These are phyloP conservation scores for Coenonympha arcania DNA, from an alignment of 2,888 invertebrate genomes.

Conservation along the genomic window DNA sequence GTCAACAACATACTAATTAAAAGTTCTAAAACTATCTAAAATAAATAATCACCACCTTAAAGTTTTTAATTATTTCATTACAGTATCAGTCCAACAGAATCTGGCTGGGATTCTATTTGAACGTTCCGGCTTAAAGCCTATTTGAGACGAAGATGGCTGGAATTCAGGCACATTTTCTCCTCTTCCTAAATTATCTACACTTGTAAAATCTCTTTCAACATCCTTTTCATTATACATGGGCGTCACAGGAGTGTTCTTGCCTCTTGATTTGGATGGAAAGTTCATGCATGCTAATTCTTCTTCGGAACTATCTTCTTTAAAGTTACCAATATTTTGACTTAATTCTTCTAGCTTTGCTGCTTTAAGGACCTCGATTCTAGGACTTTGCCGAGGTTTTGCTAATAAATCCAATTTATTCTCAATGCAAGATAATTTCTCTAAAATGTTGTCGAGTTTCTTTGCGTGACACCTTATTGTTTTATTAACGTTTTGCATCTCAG, in stretches of 20 bases:
- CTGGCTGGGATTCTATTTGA: conserved; percentile 47
- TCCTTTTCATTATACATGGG: conserved; percentile 20
- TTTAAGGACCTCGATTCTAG: conserved; percentile 28
- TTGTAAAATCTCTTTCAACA: conserved; percentile 12
- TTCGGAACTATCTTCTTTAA: conserved; percentile 42
- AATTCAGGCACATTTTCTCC: conserved; percentile 39
- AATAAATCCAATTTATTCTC: conserved; percentile 43
- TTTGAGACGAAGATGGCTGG: conserved; percentile 22
- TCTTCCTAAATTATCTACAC: conserved; percentile 24
- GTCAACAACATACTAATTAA: not conserved
- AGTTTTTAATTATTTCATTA: conserved; percentile 18
- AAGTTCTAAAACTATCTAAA: conserved; percentile 1
- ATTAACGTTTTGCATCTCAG: conserved; percentile 40
- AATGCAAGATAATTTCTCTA: conserved; percentile 46
- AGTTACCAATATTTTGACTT: conserved; percentile 42
- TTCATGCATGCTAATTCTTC: conserved; percentile 42
- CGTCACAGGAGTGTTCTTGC: conserved; percentile 28
- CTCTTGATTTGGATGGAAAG: conserved; percentile 33
- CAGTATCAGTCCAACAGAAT: conserved; percentile 63
- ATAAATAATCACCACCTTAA: not conserved
- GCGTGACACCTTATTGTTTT: conserved; percentile 37
- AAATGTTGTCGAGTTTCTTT: conserved; percentile 46
- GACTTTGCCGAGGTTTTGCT: conserved; percentile 18
- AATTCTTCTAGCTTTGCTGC: conserved; percentile 50
- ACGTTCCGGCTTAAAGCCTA: conserved; percentile 41